These are phyloP conservation scores for Hucho hucho DNA, from an alignment of 2,113 vertebrate species.

Conservation along the genomic window DNA sequence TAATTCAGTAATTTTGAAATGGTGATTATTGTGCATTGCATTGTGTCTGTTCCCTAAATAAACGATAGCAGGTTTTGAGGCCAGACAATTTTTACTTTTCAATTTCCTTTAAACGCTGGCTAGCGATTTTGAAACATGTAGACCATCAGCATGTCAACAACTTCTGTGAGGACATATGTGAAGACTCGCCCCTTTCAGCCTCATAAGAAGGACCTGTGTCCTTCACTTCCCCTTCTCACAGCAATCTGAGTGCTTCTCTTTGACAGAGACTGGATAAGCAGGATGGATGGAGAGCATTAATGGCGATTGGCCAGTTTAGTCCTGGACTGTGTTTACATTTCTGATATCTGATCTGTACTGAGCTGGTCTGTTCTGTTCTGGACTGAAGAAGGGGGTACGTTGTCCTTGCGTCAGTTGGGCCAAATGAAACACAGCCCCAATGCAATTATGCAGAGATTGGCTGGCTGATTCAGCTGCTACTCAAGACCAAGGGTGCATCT, in stretches of 20 bases:
- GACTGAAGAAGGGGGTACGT: neutral
- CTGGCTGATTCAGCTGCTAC: neutral
- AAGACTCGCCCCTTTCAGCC: neutral
- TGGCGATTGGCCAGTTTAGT: neutral
- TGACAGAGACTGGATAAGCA: neutral
- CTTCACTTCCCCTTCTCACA: neutral
- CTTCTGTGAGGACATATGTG: too few relatives aligned
- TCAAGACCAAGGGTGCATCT: neutral
- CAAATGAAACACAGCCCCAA: neutral
- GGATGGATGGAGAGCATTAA: neutral
- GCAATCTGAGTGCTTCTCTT: neutral
- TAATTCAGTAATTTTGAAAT: too few relatives aligned
- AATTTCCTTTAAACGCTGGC: too few relatives aligned
- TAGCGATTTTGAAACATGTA: too few relatives aligned
- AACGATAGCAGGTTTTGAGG: too few relatives aligned
- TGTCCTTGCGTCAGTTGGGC: neutral
- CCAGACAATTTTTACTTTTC: too few relatives aligned
- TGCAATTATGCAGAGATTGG: neutral
- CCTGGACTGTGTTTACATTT: neutral
- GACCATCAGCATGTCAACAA: too few relatives aligned
- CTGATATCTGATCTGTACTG: slow-evolving; percentile 6
- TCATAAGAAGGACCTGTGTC: neutral
- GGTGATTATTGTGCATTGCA: too few relatives aligned
- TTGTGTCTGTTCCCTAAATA: too few relatives aligned
- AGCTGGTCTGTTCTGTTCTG: neutral